Conservation (phyloP, 2,113 vertebrate species). For the Oxyruncus cristatus region DNA sequence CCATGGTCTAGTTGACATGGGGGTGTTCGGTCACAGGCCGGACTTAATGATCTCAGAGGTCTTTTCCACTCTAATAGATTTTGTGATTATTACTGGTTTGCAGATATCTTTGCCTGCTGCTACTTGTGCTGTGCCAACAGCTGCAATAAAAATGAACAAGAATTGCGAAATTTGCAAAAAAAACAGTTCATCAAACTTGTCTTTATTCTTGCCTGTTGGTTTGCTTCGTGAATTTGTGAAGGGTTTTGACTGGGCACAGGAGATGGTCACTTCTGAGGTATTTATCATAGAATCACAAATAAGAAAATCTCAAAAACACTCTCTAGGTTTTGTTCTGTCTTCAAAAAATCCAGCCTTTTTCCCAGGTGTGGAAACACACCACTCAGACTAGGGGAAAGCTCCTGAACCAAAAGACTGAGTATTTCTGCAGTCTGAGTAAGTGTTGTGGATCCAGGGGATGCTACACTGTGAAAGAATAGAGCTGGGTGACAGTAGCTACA, state of each 20-base stretch:
- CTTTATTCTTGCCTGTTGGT: not conserved
- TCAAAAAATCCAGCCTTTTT: not conserved
- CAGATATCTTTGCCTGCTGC: not conserved
- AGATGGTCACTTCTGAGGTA: accelerated
- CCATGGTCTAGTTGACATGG: accelerated
- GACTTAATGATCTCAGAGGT: accelerated
- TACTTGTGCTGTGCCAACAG: not conserved
- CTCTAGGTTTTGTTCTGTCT: not conserved
- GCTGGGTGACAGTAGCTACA: not conserved
- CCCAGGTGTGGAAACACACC: not conserved
- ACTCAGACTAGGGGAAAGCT: not conserved
- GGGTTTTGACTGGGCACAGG: not conserved
- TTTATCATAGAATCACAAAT: not conserved
- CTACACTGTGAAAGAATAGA: not conserved
- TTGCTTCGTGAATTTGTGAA: not conserved
- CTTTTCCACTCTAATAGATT: not conserved
- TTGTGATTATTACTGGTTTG: not conserved
- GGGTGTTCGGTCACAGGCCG: accelerated
- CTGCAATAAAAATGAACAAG: not conserved
- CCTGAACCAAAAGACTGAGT: not conserved
- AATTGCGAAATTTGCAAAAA: not conserved
- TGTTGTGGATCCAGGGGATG: not conserved
- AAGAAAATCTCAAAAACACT: not conserved
- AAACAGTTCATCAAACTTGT: not conserved
- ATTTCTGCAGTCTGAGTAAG: not conserved